Evolutionary conservation across 1,140 invertebrate genomes (phyloP).

Genomic region (Diachasmimorpha longicaudata): DNA sequence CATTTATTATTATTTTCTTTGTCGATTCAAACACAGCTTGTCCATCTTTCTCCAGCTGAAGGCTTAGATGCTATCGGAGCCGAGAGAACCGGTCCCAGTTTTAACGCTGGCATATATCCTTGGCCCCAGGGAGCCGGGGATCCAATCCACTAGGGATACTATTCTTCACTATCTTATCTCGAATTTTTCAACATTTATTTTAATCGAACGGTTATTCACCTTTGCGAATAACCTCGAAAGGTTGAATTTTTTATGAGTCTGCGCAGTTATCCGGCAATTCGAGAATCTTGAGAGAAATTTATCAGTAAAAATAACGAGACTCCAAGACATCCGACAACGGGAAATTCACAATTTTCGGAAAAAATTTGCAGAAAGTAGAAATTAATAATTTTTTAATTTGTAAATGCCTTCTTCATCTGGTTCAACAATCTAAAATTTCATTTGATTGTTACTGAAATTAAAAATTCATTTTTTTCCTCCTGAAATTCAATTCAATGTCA

Average conservation of each 20-base stretch:
- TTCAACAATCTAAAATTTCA: too few species aligned
- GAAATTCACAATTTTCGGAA: too few species aligned
- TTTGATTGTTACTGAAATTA: too few species aligned
- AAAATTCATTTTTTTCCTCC: too few species aligned
- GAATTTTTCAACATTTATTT: background rate
- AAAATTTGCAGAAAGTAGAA: too few species aligned
- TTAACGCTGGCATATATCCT: background rate
- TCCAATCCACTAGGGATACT: background rate
- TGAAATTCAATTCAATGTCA: too few species aligned
- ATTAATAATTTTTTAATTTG: too few species aligned
- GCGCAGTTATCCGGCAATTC: background rate
- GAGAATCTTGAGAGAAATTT: background rate
- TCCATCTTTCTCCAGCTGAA: background rate
- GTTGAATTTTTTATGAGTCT: background rate
- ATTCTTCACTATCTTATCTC: background rate
- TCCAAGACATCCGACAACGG: too few species aligned
- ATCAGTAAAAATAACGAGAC: background rate
- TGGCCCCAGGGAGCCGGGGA: background rate
- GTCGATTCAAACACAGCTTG: background rate
- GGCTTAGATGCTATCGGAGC: slow-evolving; percentile 16
- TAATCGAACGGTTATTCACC: background rate
- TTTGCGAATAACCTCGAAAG: background rate
- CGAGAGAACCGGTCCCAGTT: slow-evolving; percentile 18
- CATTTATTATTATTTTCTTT: background rate
- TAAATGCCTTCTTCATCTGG: too few species aligned